phyloP scores from a whole-genome alignment of 2,888 invertebrate genomes.

The Netelia fuscicornis region DNA sequence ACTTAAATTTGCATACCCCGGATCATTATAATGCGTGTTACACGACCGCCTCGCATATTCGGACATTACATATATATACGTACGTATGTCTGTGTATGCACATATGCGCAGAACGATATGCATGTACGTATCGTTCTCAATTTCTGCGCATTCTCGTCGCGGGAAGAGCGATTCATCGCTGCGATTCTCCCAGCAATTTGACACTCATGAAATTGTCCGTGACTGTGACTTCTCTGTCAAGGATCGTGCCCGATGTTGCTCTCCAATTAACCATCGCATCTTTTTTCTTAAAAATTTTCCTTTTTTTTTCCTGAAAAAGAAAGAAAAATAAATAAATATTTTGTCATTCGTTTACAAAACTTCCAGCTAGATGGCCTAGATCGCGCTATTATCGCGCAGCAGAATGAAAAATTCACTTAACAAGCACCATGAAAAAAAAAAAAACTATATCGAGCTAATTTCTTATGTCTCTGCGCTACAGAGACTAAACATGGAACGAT shows the following conservation, averaged over 20 bases:
- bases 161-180: constrained; percentile 51
- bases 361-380: no score
- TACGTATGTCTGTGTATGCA: constrained; percentile 14
- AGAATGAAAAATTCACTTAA: neutral
- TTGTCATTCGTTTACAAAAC: no score
- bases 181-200: constrained; percentile 48
- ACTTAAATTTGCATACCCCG: constrained; percentile 82
- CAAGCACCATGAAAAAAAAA: neutral
- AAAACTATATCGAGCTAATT: neutral
- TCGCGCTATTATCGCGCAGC: neutral
- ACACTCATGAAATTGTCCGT: constrained; percentile 44
- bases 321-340: no score
- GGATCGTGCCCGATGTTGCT: neutral
- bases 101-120: neutral
- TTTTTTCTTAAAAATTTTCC: neutral
- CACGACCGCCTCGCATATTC: constrained; percentile 68
- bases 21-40: constrained; percentile 73
- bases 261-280: neutral
- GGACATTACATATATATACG: constrained; percentile 52
- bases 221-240: constrained; percentile 3
- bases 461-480: neutral
- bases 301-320: no score
- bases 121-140: constrained; percentile 57
- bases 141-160: constrained; percentile 61
- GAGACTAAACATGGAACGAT: constrained; percentile 5